A percentile compares a stretch with the other conserved stretches of the same genome.
phyloP scores from a whole-genome alignment of 2,888 invertebrate species.

The Troglohyphantes excavatus region DNA sequence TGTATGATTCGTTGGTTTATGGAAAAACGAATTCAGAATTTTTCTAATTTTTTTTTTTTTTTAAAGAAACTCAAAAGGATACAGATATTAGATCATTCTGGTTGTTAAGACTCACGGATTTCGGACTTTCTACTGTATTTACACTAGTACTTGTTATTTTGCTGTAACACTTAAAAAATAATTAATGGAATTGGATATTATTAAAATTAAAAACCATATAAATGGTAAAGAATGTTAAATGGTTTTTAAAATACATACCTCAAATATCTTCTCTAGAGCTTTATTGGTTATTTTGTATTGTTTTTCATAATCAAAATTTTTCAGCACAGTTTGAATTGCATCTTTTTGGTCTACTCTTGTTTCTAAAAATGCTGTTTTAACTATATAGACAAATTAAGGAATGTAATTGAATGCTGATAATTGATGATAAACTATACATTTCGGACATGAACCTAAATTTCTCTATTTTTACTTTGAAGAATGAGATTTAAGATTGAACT shows the following conservation, averaged over 20 bases:
- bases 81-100: too few species aligned
- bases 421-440: too few species aligned
- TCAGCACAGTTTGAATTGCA: constrained; percentile 49
- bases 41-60: too few species aligned
- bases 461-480: too few species aligned
- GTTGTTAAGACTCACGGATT: too few species aligned
- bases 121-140: too few species aligned
- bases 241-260: constrained; percentile 27
- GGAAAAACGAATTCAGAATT: too few species aligned
- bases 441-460: too few species aligned
- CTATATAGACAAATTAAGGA: constrained; percentile 41
- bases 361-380: constrained; percentile 62
- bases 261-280: constrained; percentile 66
- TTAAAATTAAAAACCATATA: neutral
- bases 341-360: constrained; percentile 49
- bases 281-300: constrained; percentile 56
- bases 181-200: neutral
- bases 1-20: too few species aligned
- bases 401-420: too few species aligned
- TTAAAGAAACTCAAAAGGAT: too few species aligned
- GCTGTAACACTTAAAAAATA: neutral
- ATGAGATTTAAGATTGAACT: too few species aligned
- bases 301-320: constrained; percentile 58
- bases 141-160: neutral
- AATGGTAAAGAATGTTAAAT: neutral